These are phyloP conservation scores for Pimephales promelas DNA, from an alignment of 2,113 vertebrate species.

Conservation along the genomic window DNA sequence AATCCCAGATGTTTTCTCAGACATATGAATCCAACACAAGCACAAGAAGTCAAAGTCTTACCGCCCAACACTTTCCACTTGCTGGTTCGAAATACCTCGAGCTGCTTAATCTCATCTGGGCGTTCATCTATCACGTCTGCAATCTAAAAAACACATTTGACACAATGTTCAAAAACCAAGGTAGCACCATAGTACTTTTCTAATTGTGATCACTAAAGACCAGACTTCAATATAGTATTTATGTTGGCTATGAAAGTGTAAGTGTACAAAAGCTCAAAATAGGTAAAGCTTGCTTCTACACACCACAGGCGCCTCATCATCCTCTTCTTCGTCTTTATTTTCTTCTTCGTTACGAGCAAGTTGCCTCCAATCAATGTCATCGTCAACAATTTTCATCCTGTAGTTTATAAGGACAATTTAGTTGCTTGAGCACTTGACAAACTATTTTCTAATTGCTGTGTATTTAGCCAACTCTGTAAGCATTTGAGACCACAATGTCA, in stretches of 20 bases:
- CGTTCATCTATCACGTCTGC: conserved; percentile 93
- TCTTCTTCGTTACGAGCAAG: conserved; percentile 66
- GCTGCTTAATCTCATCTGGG: conserved; percentile 86
- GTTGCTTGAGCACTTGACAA: not conserved
- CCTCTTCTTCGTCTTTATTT: conserved; percentile 81
- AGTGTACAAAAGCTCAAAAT: not conserved
- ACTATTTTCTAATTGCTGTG: not conserved
- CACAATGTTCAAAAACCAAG: not conserved
- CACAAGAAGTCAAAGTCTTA: conserved; percentile 62
- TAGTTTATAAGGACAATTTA: not conserved
- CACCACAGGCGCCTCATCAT: conserved; percentile 87
- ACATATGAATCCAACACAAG: no score
- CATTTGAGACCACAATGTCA: not conserved
- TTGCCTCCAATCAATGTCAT: conserved; percentile 88
- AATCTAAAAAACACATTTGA: conserved; percentile 72
- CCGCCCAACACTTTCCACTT: conserved; percentile 93
- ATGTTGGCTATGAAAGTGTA: not conserved
- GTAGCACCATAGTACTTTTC: not conserved
- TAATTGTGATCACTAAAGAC: not conserved
- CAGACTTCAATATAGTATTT: not conserved
- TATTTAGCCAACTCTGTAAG: not conserved
- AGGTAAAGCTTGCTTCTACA: conserved; percentile 33
- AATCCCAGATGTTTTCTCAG: not conserved
- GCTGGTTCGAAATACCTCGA: conserved; percentile 86
- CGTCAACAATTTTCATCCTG: conserved; percentile 95